Conservation (phyloP, 2,113 vertebrate species). For the Neopipo cinnamomea region DNA sequence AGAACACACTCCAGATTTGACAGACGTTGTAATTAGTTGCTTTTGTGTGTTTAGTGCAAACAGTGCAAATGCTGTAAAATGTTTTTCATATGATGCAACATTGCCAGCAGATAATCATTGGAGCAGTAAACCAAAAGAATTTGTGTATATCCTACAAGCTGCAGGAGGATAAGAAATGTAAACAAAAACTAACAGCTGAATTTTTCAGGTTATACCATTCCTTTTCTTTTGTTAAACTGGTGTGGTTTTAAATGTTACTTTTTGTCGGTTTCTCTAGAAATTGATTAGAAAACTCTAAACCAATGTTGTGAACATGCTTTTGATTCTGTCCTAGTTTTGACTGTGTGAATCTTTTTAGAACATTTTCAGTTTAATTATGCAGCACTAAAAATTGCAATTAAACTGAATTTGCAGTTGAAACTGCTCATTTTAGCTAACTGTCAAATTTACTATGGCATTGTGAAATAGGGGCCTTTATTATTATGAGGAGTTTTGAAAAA, state of each 20-base stretch:
- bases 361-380: conserved; percentile 65
- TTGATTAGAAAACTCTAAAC: conserved; percentile 7
- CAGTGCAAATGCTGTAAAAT: conserved; percentile 42
- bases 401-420: conserved; percentile 65
- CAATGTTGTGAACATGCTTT: background rate
- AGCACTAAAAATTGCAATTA: conserved; percentile 68
- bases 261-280: conserved; percentile 12
- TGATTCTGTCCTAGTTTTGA: conserved; percentile 41
- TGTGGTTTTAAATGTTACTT: conserved; percentile 8
- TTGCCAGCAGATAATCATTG: conserved; percentile 59
- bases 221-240: conserved; percentile 6
- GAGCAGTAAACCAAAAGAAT: conserved; percentile 62
- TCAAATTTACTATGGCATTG: conserved; percentile 34
- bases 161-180: conserved; percentile 49
- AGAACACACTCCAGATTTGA: background rate
- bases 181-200: conserved; percentile 47
- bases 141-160: conserved; percentile 42
- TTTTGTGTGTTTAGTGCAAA: conserved; percentile 49
- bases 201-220: conserved; percentile 7
- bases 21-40: conserved; percentile 30
- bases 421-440: conserved; percentile 65
- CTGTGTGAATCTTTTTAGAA: conserved; percentile 17
- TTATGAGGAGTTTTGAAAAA: conserved; percentile 50
- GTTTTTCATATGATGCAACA: conserved; percentile 41
- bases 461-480: conserved; percentile 40